Conservation (phyloP, 2,797 vertebrate genomes). For the Anniella stebbinsi region DNA sequence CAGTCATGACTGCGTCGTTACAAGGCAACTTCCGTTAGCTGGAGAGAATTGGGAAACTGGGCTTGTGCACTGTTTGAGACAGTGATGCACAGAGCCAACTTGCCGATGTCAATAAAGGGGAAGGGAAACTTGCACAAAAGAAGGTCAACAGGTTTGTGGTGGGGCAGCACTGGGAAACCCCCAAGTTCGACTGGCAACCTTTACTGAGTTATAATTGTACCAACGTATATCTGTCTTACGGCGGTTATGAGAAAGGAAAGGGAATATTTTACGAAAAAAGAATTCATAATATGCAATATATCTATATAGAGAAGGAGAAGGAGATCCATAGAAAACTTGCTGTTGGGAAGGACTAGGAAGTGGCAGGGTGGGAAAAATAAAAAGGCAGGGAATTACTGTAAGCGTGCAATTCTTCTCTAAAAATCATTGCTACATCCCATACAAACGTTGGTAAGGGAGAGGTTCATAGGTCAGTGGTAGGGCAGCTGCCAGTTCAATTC, state of each 20-base stretch:
- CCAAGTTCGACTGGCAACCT: background rate
- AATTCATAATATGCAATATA: background rate
- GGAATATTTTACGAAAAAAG: background rate
- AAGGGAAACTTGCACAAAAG: conserved; percentile 20
- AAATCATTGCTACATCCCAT: background rate
- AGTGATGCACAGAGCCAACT: background rate
- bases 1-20: background rate
- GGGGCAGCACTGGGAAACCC: background rate
- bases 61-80: background rate
- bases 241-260: background rate
- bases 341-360: background rate
- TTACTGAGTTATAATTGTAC: background rate
- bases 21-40: background rate
- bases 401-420: background rate
- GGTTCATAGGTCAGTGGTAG: too few relatives aligned
- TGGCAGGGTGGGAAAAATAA: background rate
- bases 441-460: too few relatives aligned
- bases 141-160: conserved; percentile 1
- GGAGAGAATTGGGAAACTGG: background rate
- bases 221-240: background rate
- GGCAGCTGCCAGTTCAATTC: too few relatives aligned
- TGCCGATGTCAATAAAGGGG: background rate
- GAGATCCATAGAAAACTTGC: background rate
- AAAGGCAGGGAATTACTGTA: background rate
- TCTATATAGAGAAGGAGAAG: too few relatives aligned